phyloP scores from a whole-genome alignment of 2,797 vertebrate genomes.

The Tapera naevia region DNA sequence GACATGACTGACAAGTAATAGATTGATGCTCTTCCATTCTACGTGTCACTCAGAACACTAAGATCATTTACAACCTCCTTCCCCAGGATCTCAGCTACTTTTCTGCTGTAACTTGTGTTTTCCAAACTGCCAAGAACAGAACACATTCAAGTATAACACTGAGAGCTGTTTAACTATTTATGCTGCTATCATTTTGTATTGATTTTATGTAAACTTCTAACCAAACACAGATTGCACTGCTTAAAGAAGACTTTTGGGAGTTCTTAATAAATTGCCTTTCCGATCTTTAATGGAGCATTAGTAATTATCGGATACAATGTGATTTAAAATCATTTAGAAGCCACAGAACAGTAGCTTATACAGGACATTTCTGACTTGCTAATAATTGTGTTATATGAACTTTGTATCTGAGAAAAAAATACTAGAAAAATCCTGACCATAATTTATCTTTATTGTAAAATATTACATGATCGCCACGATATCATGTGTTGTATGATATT shows the following conservation, averaged over 20 bases:
- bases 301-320: constrained; percentile 62
- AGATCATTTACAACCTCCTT: neutral
- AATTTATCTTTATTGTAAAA: neutral
- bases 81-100: neutral
- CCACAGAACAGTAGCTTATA: constrained; percentile 5
- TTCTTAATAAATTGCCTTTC: constrained; percentile 69
- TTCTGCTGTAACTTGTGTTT: constrained; percentile 22
- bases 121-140: constrained; percentile 23
- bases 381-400: neutral
- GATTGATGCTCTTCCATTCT: constrained; percentile 1
- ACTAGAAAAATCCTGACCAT: neutral
- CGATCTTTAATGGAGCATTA: constrained; percentile 65
- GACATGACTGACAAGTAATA: neutral
- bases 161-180: constrained; percentile 77
- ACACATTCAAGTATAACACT: constrained; percentile 28
- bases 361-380: constrained; percentile 17
- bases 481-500: neutral
- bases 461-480: neutral
- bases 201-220: constrained; percentile 79
- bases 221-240: constrained; percentile 74
- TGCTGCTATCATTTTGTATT: constrained; percentile 78
- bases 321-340: constrained; percentile 68
- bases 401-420: neutral
- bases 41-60: neutral
- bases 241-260: constrained; percentile 75